phyloP scores from a whole-genome alignment of 2,113 vertebrate genomes.

The Toxostoma redivivum region DNA sequence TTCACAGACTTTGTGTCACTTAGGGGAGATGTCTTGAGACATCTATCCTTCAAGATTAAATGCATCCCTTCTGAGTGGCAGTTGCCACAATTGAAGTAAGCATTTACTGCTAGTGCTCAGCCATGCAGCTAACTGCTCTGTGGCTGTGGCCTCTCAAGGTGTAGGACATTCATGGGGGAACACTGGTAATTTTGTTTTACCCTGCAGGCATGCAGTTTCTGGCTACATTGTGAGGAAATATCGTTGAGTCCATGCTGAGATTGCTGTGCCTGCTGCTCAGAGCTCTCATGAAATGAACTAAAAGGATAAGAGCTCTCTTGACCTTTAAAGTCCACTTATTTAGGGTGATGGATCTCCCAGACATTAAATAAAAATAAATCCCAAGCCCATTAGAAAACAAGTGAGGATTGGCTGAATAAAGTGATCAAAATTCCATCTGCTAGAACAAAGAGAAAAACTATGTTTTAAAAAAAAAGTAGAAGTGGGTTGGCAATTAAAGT shows the following conservation, averaged over 20 bases:
- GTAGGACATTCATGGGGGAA: constrained; percentile 74
- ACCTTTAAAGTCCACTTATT: constrained; percentile 63
- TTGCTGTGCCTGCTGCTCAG: constrained; percentile 45
- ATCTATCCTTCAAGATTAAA: constrained; percentile 74
- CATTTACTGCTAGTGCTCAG: constrained; percentile 75
- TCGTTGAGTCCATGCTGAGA: constrained; percentile 63
- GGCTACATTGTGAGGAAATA: constrained; percentile 63
- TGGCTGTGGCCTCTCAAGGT: constrained; percentile 74
- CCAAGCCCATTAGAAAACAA: constrained; percentile 2
- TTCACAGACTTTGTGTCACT: constrained; percentile 39
- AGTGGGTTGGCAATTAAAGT: not conserved
- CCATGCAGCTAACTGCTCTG: constrained; percentile 77
- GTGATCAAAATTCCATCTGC: not conserved
- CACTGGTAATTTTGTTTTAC: constrained; percentile 77
- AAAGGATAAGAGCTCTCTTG: constrained; percentile 60
- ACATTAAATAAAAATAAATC: not conserved
- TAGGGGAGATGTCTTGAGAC: constrained; percentile 54
- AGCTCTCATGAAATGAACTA: constrained; percentile 43
- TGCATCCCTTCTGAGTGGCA: constrained; percentile 70
- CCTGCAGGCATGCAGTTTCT: constrained; percentile 73
- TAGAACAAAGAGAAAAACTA: not conserved
- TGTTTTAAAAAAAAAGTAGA: not conserved
- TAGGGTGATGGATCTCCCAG: constrained; percentile 43
- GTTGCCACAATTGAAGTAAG: constrained; percentile 73
- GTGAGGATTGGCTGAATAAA: not conserved